Conservation (phyloP, 2,888 invertebrate genomes). For the Macropis europaea region DNA sequence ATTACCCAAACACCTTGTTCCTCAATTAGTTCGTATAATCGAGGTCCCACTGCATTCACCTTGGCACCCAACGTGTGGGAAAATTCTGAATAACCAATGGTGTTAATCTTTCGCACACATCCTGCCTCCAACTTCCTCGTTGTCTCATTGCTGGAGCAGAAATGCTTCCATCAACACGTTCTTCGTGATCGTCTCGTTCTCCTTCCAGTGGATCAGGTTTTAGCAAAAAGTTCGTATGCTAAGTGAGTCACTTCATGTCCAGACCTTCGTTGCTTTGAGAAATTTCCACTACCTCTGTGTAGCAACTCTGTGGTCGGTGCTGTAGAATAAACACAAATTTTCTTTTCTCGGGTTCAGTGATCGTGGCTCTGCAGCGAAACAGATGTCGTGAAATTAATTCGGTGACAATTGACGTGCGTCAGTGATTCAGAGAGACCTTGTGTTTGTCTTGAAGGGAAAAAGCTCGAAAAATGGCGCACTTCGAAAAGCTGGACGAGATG, state of each 20-base stretch:
- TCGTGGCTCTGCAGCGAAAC: neutral
- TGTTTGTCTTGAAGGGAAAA: constrained; percentile 54
- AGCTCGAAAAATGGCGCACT: constrained; percentile 67
- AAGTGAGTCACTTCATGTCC: neutral
- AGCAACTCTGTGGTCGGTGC: no score
- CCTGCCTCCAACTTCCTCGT: constrained; percentile 45
- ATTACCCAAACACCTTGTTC: no score
- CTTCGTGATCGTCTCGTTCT: neutral
- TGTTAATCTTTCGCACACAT: constrained; percentile 10
- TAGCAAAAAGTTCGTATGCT: neutral
- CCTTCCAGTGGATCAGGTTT: neutral
- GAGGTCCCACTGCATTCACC: no score
- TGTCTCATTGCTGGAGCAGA: constrained; percentile 12
- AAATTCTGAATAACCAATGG: neutral
- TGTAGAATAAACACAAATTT: no score
- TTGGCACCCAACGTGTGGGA: neutral
- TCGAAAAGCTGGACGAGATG: constrained; percentile 64
- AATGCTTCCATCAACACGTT: constrained; percentile 13
- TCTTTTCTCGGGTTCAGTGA: no score
- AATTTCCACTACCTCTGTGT: neutral
- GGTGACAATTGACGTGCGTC: no score
- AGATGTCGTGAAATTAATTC: constrained; percentile 9
- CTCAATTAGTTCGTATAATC: no score
- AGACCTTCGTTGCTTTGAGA: neutral
- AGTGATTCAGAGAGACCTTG: neutral